Evolutionary conservation across 2,888 invertebrate species (phyloP), one percentile per base, ranked within the genome.

Genomic region (Saturnia japonica): DNA sequence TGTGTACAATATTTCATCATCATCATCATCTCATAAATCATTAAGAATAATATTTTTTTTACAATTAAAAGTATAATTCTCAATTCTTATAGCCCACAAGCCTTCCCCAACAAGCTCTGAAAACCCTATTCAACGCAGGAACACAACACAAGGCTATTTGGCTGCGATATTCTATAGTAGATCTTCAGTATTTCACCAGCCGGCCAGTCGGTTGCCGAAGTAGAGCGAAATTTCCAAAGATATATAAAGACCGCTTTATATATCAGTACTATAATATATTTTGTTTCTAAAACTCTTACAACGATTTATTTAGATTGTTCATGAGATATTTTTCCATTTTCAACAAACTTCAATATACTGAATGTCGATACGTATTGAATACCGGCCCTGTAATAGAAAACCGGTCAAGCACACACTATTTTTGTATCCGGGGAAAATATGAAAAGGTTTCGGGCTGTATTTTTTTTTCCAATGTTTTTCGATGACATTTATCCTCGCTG

Each of bases 321-420:
- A 54, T 7, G 19, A 19, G 25, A 57, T 28, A 40, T 40, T 22
- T 64, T 64, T 40, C 11, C 8, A 64, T 40, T 64, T 64, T n/a
- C 40, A 40, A 34, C 64, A 64, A 64, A 64, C 64, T 64, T 40
- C 34, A 64, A 34, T 64, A 64, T 19, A 64, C 40, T 19, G 64
- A 16, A 64, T n/a, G 34, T 64, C 64, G n/a, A 64, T 64, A 64
- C 34, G 64, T 64, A 40, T 64, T 64, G 19, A 64, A 64, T 40
- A 40, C 40, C 40, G 57, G 3, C 19, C 8, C 64, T 40, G 22
- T 64, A 19, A 64, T 62, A 64, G 40, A 40, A 64, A 64, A 64
- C 64, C 34, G 64, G 64, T 64, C 64, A 64, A 64, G 64, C 64
- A 40, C 40, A 40, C 8, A 19, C 34, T 64, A 64, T 64, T 64